A percentile compares a stretch with the other conserved stretches of the same genome.
Conservation (phyloP, 2,113 vertebrate species). For the Emydura subglobosa region DNA sequence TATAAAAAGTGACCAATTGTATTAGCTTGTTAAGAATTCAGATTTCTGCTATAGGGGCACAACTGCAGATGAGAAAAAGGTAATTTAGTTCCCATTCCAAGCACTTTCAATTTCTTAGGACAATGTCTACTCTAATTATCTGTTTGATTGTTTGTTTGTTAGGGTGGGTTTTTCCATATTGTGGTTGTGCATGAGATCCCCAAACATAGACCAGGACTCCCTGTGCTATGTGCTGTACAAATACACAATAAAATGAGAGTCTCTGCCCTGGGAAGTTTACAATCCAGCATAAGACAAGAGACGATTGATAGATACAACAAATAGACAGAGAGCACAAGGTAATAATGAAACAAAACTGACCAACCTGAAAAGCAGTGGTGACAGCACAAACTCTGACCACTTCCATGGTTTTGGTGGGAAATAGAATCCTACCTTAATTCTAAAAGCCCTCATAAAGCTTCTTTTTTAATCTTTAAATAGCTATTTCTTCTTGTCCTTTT, state of each 20-base stretch:
- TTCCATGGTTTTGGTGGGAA: neutral
- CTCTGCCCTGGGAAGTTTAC: neutral
- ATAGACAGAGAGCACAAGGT: neutral
- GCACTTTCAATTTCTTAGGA: neutral
- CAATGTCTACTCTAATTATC: neutral
- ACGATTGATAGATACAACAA: neutral
- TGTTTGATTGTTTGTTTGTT: neutral
- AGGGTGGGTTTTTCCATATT: neutral
- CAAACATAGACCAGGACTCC: neutral
- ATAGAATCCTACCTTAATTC: neutral
- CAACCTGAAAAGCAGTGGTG: neutral
- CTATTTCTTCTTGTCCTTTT: too few relatives aligned
- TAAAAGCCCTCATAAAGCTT: neutral
- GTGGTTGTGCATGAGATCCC: neutral
- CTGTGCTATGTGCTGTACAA: neutral
- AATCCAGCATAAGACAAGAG: neutral
- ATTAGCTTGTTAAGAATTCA: neutral
- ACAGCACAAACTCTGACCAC: neutral
- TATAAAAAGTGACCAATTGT: neutral
- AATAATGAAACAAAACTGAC: neutral
- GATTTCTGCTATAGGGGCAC: neutral
- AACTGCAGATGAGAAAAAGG: neutral
- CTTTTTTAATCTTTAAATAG: neutral
- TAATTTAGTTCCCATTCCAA: neutral
- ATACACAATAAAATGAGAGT: neutral